Percentiles rank a stretch among this genome's conserved stretches.
Conservation (phyloP, 1,140 invertebrate genomes). For the Brevipalpus yothersi region DNA sequence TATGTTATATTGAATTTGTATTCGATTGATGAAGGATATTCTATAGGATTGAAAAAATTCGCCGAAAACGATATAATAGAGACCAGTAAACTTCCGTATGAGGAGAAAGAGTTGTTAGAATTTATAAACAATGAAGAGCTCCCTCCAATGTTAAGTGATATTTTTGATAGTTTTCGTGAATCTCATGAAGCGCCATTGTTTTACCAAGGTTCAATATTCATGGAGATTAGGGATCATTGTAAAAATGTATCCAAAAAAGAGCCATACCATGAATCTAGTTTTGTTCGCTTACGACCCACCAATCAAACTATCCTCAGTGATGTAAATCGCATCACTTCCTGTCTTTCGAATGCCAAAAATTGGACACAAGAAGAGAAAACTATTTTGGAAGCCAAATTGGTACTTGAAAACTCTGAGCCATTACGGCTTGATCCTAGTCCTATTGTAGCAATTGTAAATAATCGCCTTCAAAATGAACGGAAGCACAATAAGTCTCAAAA, state of each 20-base stretch:
- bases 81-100: constrained; percentile 25
- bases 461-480: constrained; percentile 41
- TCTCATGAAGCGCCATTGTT: constrained; percentile 37
- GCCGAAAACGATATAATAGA: constrained; percentile 20
- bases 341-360: constrained; percentile 28
- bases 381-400: constrained; percentile 40
- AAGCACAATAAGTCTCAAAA: constrained; percentile 30
- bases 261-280: constrained; percentile 22
- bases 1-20: constrained; percentile 38
- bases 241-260: constrained; percentile 22
- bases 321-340: constrained; percentile 32
- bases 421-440: constrained; percentile 65
- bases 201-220: constrained; percentile 71
- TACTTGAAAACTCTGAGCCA: constrained; percentile 53
- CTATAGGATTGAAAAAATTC: constrained; percentile 39
- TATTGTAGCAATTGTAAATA: constrained; percentile 41
- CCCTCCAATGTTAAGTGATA: constrained; percentile 54
- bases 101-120: constrained; percentile 22
- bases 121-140: constrained; percentile 31
- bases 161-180: constrained; percentile 39
- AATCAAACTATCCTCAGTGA: constrained; percentile 53
- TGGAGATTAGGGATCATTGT: constrained; percentile 65
- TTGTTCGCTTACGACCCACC: constrained; percentile 64
- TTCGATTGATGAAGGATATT: constrained; percentile 70
- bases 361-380: constrained; percentile 52